phyloP scores from a whole-genome alignment of 2,797 vertebrate genomes.

The Glyptemys insculpta region DNA sequence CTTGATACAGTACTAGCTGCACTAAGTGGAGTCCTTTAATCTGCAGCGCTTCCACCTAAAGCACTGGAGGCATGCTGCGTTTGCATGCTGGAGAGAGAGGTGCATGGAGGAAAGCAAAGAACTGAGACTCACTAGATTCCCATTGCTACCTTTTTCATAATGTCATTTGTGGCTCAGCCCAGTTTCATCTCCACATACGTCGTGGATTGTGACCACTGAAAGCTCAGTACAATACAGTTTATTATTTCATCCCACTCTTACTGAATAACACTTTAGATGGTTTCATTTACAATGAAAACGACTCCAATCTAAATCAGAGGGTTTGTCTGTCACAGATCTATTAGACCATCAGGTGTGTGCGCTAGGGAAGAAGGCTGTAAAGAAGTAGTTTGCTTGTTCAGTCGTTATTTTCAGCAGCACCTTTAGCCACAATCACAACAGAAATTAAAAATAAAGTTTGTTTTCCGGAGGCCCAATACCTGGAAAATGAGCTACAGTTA shows the following conservation, averaged over 20 bases:
- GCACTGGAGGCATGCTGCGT: constrained; percentile 24
- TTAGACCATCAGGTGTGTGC: neutral
- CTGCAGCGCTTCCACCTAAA: constrained; percentile 57
- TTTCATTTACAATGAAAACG: neutral
- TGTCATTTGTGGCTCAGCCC: neutral
- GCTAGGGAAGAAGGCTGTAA: neutral
- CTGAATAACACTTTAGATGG: neutral
- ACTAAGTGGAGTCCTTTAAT: constrained; percentile 54
- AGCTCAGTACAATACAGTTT: accelerated
- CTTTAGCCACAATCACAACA: neutral
- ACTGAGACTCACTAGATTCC: neutral
- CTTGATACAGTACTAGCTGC: neutral
- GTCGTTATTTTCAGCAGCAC: constrained; percentile 38
- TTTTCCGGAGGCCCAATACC: neutral
- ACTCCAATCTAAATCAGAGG: neutral
- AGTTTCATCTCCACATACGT: constrained; percentile 1
- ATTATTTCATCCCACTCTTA: constrained; percentile 56
- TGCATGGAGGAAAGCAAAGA: constrained; percentile 14
- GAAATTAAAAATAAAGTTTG: neutral
- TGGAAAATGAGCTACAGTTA: neutral
- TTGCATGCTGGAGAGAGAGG: neutral
- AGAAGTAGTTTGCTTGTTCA: constrained; percentile 25
- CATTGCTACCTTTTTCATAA: neutral
- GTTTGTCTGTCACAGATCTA: constrained; percentile 48
- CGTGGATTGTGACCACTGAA: constrained; percentile 1